phyloP scores from a whole-genome alignment of 2,888 invertebrate genomes.

The Netelia fuscicornis region DNA sequence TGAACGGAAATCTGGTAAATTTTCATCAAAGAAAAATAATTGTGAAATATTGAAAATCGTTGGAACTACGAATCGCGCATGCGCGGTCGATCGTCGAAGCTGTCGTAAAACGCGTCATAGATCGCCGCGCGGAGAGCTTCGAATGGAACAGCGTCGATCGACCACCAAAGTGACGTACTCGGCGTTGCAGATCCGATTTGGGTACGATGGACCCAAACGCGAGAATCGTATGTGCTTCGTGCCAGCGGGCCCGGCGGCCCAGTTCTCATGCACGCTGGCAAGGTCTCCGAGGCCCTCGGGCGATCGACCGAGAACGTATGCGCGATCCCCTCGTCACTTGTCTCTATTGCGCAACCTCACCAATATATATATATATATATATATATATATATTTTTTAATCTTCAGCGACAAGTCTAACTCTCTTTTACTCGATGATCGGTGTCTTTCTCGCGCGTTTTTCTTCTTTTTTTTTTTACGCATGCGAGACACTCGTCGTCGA shows the following conservation, averaged over 20 bases:
- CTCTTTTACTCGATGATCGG: constrained; percentile 16
- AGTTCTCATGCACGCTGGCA: constrained; percentile 83
- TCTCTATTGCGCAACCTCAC: constrained; percentile 78
- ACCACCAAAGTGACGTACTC: neutral
- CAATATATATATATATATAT: constrained; percentile 55
- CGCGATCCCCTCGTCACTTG: constrained; percentile 73
- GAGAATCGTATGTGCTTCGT: constrained; percentile 66
- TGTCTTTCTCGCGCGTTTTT: constrained; percentile 49
- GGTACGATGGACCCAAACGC: constrained; percentile 73
- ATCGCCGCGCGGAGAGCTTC: constrained; percentile 1
- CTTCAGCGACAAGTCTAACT: constrained; percentile 55
- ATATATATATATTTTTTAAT: constrained; percentile 50
- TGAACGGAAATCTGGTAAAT: too few relatives aligned
- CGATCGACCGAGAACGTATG: constrained; percentile 76
- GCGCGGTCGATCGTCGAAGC: neutral
- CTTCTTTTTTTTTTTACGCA: constrained; percentile 51
- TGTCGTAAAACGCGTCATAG: neutral
- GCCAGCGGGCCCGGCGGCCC: constrained; percentile 78
- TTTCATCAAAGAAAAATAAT: too few relatives aligned
- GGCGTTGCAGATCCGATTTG: constrained; percentile 72
- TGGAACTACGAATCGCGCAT: neutral
- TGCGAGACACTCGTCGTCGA: constrained; percentile 23
- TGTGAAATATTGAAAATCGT: too few relatives aligned
- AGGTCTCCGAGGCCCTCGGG: constrained; percentile 81
- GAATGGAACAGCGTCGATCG: constrained; percentile 61